phyloP scores from a whole-genome alignment of 2,888 invertebrate genomes.

The Glyphotaelius pellucidus region DNA sequence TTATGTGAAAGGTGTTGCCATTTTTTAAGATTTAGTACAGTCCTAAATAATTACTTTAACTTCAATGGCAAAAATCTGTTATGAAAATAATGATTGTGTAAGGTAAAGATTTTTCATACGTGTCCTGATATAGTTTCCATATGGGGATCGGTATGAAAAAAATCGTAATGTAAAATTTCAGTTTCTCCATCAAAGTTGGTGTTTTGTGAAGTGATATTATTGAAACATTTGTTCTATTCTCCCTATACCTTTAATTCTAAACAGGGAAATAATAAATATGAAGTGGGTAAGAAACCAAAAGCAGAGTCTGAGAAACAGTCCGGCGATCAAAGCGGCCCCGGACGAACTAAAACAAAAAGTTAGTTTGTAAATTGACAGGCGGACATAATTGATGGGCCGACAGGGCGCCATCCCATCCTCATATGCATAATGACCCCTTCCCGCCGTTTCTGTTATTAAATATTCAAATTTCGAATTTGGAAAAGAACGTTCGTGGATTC shows the following conservation, averaged over 20 bases:
- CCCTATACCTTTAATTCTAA: constrained; percentile 5
- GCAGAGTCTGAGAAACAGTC: constrained; percentile 11
- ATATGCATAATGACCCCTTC: constrained; percentile 57
- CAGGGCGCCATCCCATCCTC: constrained; percentile 57
- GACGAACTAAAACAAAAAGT: constrained; percentile 60
- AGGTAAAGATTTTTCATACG: no score
- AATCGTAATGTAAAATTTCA: no score
- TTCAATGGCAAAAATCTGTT: no score
- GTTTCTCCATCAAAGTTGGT: no score
- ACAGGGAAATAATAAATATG: constrained; percentile 50
- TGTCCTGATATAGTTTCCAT: no score
- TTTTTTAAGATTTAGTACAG: no score
- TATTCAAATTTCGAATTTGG: constrained; percentile 43
- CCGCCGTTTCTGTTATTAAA: constrained; percentile 45
- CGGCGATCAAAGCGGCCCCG: constrained; percentile 55
- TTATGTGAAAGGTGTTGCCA: no score
- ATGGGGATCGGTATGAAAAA: no score
- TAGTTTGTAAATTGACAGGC: constrained; percentile 63
- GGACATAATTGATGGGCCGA: constrained; percentile 61
- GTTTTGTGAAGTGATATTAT: no score
- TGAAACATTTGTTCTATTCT: not conserved
- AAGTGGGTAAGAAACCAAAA: not conserved
- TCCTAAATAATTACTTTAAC: no score
- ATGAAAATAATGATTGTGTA: no score
- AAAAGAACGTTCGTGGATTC: not conserved